A percentile compares a stretch with the other conserved stretches of the same genome.
Evolutionary conservation across 2,797 vertebrate genomes (phyloP).

Genomic region (Echiichthys vipera): DNA sequence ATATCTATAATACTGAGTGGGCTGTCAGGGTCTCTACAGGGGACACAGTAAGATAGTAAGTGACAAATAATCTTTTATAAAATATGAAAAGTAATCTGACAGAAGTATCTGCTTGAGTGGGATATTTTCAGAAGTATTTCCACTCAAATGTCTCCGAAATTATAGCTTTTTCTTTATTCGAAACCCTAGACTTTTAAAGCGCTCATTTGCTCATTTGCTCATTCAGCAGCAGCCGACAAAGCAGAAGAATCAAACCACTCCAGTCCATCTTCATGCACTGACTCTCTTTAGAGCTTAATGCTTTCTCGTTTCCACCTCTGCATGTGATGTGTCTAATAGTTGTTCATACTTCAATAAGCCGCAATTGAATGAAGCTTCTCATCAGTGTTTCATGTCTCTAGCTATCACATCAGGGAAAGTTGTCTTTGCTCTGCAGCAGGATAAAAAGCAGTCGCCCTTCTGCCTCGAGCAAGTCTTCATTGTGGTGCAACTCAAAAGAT

Average conservation of each 20-base stretch:
- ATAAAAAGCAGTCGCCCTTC: constrained; percentile 58
- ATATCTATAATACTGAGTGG: constrained; percentile 39
- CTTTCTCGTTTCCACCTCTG: constrained; percentile 37
- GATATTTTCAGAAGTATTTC: constrained; percentile 24
- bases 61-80: constrained; percentile 71
- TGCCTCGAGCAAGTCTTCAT: constrained; percentile 5
- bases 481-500: constrained; percentile 28
- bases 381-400: constrained; percentile 67
- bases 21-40: constrained; percentile 36
- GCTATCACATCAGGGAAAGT: constrained; percentile 62
- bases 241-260: constrained; percentile 40
- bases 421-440: constrained; percentile 56
- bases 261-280: constrained; percentile 27
- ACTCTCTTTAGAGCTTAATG: constrained; percentile 35
- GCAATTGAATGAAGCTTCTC: constrained; percentile 58
- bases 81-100: constrained; percentile 38
- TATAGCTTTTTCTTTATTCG: constrained; percentile 25
- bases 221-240: constrained; percentile 35
- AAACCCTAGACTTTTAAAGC: constrained; percentile 19
- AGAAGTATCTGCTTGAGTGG: constrained; percentile 24
- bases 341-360: constrained; percentile 65
- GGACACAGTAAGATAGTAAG: constrained; percentile 33
- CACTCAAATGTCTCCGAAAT: constrained; percentile 15
- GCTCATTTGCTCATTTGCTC: constrained; percentile 33
- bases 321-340: constrained; percentile 53